Base-by-base conservation (phyloP, 2,888 invertebrate species). In the Cryptocheilus praepositus region DNA sequence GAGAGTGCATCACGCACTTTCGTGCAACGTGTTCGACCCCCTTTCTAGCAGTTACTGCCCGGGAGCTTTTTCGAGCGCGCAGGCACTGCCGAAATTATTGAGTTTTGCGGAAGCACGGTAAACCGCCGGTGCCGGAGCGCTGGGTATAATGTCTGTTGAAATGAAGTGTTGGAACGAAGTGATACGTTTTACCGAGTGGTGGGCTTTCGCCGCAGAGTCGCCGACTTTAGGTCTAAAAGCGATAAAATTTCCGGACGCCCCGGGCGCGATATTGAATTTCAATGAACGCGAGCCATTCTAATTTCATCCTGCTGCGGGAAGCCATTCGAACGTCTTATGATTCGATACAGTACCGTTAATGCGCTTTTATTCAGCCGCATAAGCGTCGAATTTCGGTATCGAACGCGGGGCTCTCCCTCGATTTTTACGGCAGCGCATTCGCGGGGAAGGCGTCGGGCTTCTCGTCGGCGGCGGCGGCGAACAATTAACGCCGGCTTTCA, bases 1-100 rank as follows among this genome's bases (percentile, higher is more conserved):
- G 78, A 64, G 73, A 80, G 81, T 85, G 78, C 81, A 84, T 84
- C 84, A 82, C 83, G 81, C 81, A 81, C 81, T 81, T 65, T 76
- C 79, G 66, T 72, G 70, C 76, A 70, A 64, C 61, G 65, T 46
- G 55, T 43, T 22, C 51, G 58, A 60, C 56, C 67, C 67, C 56
- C 52, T 65, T 61, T 61, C 52, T 67, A 70, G 65, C 71, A 51
- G 59, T 68, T 61, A 58, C 55, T 44, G 58, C 61, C 56, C 61
- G 70, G 64, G 59, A 69, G 74, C 73, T 76, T 71, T 79, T 74
- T 77, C 67, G 69, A 67, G 62, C 64, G 46, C 58, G 59, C 45
- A 45, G 54, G 21, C 18, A 51, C 60, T 43, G 61, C 60, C 55
- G 46, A 64, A 76, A 75, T 76, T 73, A 73, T 70, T 43, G 72